A percentile compares a stretch with the other conserved stretches of the same genome.
These are phyloP conservation scores for Portunus trituberculatus DNA, from an alignment of 1,140 invertebrate species.

Conservation along the genomic window DNA sequence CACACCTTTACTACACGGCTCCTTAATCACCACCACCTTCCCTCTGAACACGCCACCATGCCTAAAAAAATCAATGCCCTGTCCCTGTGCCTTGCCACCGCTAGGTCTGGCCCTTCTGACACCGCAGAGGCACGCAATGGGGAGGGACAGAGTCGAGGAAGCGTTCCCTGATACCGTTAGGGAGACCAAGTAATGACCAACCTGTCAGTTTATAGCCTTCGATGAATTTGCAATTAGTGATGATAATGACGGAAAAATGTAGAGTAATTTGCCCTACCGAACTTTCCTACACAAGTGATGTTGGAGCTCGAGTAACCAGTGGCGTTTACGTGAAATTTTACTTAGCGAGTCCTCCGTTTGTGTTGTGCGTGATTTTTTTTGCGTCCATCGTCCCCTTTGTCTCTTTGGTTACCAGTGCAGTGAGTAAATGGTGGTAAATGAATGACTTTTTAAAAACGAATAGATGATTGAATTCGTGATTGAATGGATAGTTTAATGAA, in stretches of 20 bases:
- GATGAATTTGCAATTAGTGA: neutral
- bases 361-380: neutral
- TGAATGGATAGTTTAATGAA: too few relatives aligned
- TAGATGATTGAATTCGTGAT: too few relatives aligned
- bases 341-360: neutral
- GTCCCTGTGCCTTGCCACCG: neutral
- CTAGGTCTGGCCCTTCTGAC: neutral
- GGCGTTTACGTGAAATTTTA: neutral
- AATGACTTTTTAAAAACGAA: too few relatives aligned
- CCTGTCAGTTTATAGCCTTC: neutral
- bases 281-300: neutral
- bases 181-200: neutral
- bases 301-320: neutral
- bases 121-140: neutral
- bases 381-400: too few relatives aligned
- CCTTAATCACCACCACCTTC: too few relatives aligned
- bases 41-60: too few relatives aligned
- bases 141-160: neutral
- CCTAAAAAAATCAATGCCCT: neutral
- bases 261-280: neutral
- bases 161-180: neutral
- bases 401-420: too few relatives aligned
- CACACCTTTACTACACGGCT: too few relatives aligned
- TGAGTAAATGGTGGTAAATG: too few relatives aligned
- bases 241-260: slow-evolving; percentile 14